Evolutionary conservation across 1,140 invertebrate genomes (phyloP), one percentile per base, ranked within the genome.

Genomic region (Ooceraea biroi): DNA sequence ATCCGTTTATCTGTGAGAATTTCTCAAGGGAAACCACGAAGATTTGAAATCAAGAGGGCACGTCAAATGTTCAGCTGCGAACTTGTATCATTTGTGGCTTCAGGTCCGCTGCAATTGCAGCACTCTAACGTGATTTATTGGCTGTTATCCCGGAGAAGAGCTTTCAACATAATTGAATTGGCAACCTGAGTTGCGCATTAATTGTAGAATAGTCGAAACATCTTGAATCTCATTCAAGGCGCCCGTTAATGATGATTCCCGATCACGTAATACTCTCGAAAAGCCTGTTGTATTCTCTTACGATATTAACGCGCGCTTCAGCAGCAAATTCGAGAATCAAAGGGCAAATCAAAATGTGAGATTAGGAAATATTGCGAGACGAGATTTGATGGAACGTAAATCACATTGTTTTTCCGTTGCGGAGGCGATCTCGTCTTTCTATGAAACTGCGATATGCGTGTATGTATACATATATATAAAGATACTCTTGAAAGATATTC

Each of bases 271-370:
- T 66, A 14, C 52, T 77, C 11, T 8, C 14, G n/a, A 77, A 52
- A 66, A 77, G 30, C 36, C 36, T 36, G 7, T 25, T 44, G 8
- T 14, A 46, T 17, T n/a, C 36, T 65, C 46, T 66, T 65, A 65
- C 17, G 19, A 66, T 65, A 7, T 36, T 52, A 66, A 41, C 44
- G 19, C 11, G 25, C 25, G 68, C 52, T 78, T 7, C 7, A 44
- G n/a, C 12, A 30, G 27, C 14, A 58, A 87, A 88, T 71, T 83
- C 48, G 83, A 77, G 88, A 91, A 93, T 92, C 91, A 92, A 93
- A 88, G 85, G 87, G 83, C 89, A 83, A 91, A 93, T 93, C 92
- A 93, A 93, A 92, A 88, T 68, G 57, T 30, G 41, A 8, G 52
- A 69, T 68, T 58, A 44, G 17, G 50, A 12, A n/a, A 55, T 27